These are phyloP conservation scores for Vesta saturnalis DNA, from an alignment of 2,888 invertebrate genomes.

Conservation along the genomic window DNA sequence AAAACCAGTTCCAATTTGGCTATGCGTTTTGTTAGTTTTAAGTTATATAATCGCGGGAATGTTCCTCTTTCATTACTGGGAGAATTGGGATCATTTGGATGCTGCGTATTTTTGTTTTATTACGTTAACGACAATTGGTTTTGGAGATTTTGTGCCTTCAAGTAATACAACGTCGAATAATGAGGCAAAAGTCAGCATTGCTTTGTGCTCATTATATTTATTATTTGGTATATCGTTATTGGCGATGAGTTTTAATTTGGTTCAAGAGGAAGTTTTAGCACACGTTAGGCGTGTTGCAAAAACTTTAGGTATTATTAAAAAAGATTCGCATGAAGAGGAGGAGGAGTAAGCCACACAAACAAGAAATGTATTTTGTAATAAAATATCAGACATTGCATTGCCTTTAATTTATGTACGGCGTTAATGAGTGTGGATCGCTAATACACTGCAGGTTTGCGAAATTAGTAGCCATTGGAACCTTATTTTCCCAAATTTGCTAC, in stretches of 20 bases:
- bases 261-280: conserved; percentile 92
- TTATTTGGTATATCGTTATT: conserved; percentile 93
- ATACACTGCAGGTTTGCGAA: no score
- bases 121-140: conserved; percentile 92
- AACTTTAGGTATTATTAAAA: conserved; percentile 87
- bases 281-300: conserved; percentile 88
- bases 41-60: conserved; percentile 92
- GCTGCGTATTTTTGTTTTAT: conserved; percentile 95
- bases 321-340: conserved; percentile 71
- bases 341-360: conserved; percentile 61
- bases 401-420: no score
- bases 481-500: no score
- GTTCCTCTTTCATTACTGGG: conserved; percentile 86
- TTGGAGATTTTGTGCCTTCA: conserved; percentile 91
- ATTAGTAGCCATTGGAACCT: no score
- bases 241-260: conserved; percentile 97
- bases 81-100: conserved; percentile 86
- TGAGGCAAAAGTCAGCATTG: conserved; percentile 71
- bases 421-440: no score
- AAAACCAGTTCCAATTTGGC: conserved; percentile 87
- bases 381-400: no score
- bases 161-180: conserved; percentile 68
- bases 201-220: conserved; percentile 90
- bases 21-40: conserved; percentile 87
- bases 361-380: not conserved